A percentile compares a stretch with the other conserved stretches of the same genome.
Conservation (phyloP, 2,797 vertebrate species). For the Odontamblyopus rebecca region DNA sequence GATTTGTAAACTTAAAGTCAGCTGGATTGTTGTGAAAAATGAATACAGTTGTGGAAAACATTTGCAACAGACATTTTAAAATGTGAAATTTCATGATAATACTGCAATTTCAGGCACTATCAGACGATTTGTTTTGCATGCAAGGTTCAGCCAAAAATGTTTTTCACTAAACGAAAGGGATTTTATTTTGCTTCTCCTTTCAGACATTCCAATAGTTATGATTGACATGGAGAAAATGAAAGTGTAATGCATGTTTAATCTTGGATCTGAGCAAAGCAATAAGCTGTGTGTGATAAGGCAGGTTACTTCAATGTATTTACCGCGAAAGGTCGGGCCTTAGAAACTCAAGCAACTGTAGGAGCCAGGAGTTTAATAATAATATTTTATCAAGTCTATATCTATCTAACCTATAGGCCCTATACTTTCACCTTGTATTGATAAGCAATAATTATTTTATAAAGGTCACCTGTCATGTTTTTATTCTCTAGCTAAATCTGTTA, state of each 20-base stretch:
- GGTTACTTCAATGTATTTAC: neutral
- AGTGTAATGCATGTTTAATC: slow-evolving; percentile 15
- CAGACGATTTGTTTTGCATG: neutral
- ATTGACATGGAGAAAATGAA: slow-evolving; percentile 21
- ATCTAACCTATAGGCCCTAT: neutral
- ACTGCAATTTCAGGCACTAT: neutral
- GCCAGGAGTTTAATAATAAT: neutral
- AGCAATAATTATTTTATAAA: neutral
- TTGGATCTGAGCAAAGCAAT: slow-evolving; percentile 8
- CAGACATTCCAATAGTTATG: neutral
- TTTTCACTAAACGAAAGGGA: neutral
- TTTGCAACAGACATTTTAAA: neutral
- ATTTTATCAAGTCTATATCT: no score
- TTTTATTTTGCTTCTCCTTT: slow-evolving; percentile 9
- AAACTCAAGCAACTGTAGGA: neutral
- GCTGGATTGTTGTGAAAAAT: neutral
- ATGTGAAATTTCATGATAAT: neutral
- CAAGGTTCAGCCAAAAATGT: neutral
- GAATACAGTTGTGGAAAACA: neutral
- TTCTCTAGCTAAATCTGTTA: neutral
- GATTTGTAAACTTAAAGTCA: neutral
- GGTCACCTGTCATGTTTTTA: neutral
- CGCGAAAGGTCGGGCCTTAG: neutral
- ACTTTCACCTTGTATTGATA: neutral
- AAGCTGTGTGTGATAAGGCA: slow-evolving; percentile 2